These are phyloP conservation scores for Hemichromis elongatus DNA, from an alignment of 2,113 vertebrate genomes.

Conservation along the genomic window DNA sequence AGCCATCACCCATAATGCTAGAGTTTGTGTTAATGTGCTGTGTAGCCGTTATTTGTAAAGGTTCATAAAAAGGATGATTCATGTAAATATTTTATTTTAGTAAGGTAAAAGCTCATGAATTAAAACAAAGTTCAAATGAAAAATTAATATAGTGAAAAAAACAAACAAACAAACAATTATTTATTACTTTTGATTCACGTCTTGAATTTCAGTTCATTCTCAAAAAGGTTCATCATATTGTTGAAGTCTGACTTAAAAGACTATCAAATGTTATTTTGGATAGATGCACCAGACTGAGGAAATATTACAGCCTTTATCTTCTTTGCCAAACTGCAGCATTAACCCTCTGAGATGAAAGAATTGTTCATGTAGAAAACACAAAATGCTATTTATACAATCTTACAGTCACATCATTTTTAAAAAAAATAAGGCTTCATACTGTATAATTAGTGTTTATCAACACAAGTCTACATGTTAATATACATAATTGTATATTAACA, in stretches of 20 bases:
- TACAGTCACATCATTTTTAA: not conserved
- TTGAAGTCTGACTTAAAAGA: not conserved
- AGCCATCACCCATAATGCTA: not conserved
- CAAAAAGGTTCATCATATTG: not conserved
- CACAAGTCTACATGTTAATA: not conserved
- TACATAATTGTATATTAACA: not conserved
- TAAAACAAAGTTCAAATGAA: not conserved
- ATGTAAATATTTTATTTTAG: not conserved
- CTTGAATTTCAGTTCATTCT: not conserved
- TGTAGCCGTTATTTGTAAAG: not conserved
- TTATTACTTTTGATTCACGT: not conserved
- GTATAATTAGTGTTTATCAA: not conserved
- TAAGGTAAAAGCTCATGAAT: not conserved
- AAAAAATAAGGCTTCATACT: not conserved
- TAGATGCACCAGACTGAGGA: not conserved
- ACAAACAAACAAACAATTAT: not conserved
- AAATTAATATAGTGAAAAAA: not conserved
- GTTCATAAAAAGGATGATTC: not conserved
- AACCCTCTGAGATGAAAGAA: not conserved
- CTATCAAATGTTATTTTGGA: not conserved
- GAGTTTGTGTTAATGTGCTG: not conserved
- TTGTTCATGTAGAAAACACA: not conserved
- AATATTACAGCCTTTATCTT: not conserved
- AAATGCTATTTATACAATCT: not conserved
- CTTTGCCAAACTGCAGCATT: not conserved